Evolutionary conservation across 2,797 vertebrate species (phyloP).

Genomic region (Trachurus trachurus): DNA sequence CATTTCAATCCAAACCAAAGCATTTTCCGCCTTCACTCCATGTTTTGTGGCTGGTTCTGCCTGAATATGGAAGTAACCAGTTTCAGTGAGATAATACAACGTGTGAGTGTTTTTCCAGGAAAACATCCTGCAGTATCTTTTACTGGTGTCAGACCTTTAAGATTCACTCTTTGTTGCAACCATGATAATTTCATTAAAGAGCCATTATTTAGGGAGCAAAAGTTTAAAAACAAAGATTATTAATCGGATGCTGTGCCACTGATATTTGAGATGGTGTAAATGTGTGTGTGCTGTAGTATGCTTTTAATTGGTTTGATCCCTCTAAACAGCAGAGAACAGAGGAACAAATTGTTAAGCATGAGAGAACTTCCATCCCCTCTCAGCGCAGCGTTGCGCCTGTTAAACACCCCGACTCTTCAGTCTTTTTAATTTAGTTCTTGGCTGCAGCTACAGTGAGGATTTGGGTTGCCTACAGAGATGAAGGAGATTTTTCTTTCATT

Average conservation of each 20-base stretch:
- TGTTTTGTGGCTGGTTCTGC: background rate
- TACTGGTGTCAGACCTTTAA: background rate
- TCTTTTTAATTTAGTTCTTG: conserved; percentile 76
- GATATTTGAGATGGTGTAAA: background rate
- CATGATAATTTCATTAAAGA: background rate
- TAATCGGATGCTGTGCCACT: background rate
- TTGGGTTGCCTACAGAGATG: conserved; percentile 75
- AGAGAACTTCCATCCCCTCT: conserved; percentile 50
- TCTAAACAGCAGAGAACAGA: conserved; percentile 42
- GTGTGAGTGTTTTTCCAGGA: background rate
- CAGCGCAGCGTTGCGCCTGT: conserved; percentile 39
- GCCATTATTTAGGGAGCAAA: background rate
- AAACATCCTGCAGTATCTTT: background rate
- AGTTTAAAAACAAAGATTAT: background rate
- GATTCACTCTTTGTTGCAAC: background rate
- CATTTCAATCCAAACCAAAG: background rate
- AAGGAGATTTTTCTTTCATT: conserved; percentile 65
- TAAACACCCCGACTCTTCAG: conserved; percentile 52
- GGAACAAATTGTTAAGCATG: conserved; percentile 53
- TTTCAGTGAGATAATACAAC: background rate
- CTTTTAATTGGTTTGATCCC: conserved; percentile 60
- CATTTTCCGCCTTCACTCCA: background rate
- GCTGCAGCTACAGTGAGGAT: conserved; percentile 65
- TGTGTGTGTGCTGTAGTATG: conserved; percentile 1
- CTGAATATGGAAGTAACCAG: background rate